Base-by-base conservation (phyloP, 2,797 vertebrate genomes). In the Spizella passerina region DNA sequence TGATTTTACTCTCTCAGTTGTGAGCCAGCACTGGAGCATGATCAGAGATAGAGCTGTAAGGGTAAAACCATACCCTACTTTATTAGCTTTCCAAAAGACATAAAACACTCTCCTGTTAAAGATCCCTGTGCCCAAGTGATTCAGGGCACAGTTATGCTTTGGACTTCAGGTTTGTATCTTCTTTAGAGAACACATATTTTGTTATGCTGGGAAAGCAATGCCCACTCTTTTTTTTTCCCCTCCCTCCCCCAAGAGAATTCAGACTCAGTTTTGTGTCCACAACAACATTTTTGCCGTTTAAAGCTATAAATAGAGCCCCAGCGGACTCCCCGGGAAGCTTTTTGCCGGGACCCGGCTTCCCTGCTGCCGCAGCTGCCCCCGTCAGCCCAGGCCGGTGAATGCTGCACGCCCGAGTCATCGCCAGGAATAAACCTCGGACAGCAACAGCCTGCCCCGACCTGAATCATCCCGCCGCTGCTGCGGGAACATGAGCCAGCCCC, bases 401-500 rank as follows among this genome's bases (percentile, higher is more conserved):
- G 4, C 97, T 90, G 71, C 57, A 10, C 52, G 4, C 52, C 87
- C 95, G 44, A 34, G 88, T 97, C 98, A 98, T 95, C n/a, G 93
- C 98, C 81, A 86, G 97, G 97, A 98, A 98, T 98, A 98, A 98
- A 97, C 93, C 86, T 57, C 72, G 49, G 44, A 30, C 95, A 86
- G 57, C 89, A 94, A 30, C 82, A 69, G 78, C 85, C 88, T 63
- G 65, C 39, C 68, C 63, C 71, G 56, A 30, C 90, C 96, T 53
- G 77, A 95, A 88, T 95, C 95, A 96, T 61, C 93, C 14, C 2
- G 44, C 30, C 79, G 63, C 94, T 90, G 71, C 34, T 92, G 63
- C 26, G 71, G 94, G 94, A 96, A 86, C 64, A 78, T 95, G 96
- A 96, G 81, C 91, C 83, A 32, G 88, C 95, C 83, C 63, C 12